Evolutionary conservation across 2,888 invertebrate genomes (phyloP), one percentile per base, ranked within the genome.

Genomic region (Leucophenga montana): DNA sequence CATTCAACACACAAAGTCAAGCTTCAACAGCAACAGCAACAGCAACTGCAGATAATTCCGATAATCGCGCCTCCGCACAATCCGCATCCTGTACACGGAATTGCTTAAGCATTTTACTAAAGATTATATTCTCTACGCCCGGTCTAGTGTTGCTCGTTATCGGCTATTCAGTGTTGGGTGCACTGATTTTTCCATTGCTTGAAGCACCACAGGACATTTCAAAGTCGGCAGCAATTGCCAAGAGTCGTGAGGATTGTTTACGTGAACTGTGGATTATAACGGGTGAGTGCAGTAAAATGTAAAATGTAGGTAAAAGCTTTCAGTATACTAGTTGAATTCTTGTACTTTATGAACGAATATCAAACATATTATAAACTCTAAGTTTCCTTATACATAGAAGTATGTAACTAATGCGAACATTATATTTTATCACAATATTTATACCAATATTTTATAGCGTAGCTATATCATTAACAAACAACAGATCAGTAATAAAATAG

Each of bases 261-360:
- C 91, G 91, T 77, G 94, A 94, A 85, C 91, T 95, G 14, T 94
- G 94, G 94, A 92, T 93, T 75, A 94, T 94, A 78, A 94, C 94
- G 91, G 94, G 95, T 94, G 83, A 90, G 91, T 73, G 39, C 8
- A 8, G 1, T 5, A 39, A 8, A 39, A 39, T 39, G 8, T 39
- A 39, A 8, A 39, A 1, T 8, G 9, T 39, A 39, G 11, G 11
- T 11, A 39, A 8, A 3, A 11, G 70, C 79, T 73, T 39, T 64
- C 67, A 66, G 69, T 65, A 31, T 16, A 61, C 6, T 14, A 14
- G 14, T 31, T 61, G n/a, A n/a, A n/a, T n/a, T n/a, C n/a, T n/a
- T n/a, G n/a, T n/a, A n/a, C n/a, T n/a, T n/a, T n/a, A n/a, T n/a
- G n/a, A n/a, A n/a, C n/a, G n/a, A n/a, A n/a, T n/a, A n/a, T n/a